Conservation (phyloP, 2,888 invertebrate genomes). For the Lasioglossum malachurum region DNA sequence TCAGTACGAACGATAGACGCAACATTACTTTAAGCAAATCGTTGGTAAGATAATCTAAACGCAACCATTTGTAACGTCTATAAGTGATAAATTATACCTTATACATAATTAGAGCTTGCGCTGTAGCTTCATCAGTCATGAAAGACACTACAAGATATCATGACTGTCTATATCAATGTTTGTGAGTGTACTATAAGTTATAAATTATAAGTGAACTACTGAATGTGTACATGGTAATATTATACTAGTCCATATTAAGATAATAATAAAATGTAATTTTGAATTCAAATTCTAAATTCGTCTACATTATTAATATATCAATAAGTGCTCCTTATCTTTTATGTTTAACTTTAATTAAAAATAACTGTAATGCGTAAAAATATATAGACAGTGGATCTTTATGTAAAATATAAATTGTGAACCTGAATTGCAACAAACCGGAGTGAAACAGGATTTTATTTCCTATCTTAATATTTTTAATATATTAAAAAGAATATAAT, state of each 20-base stretch:
- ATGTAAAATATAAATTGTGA: too few species aligned
- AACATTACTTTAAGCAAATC: slow-evolving; percentile 57
- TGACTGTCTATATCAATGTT: slow-evolving; percentile 84
- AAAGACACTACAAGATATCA: slow-evolving; percentile 81
- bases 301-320: slow-evolving; percentile 19
- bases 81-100: slow-evolving; percentile 78
- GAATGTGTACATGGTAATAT: slow-evolving; percentile 85
- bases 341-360: not conserved
- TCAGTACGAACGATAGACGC: slow-evolving; percentile 61
- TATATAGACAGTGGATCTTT: not conserved
- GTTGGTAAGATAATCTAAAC: slow-evolving; percentile 64
- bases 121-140: slow-evolving; percentile 84
- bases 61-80: slow-evolving; percentile 65
- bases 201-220: slow-evolving; percentile 84
- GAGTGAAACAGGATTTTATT: too few species aligned
- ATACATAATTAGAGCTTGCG: slow-evolving; percentile 83
- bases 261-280: slow-evolving; percentile 85
- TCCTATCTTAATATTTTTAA: too few species aligned
- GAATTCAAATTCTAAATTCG: slow-evolving; percentile 78
- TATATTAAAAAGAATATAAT: too few species aligned
- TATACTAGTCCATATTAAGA: slow-evolving; percentile 85
- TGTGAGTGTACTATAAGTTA: slow-evolving; percentile 84
- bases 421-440: too few species aligned
- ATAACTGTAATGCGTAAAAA: not conserved
- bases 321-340: not conserved